These are phyloP conservation scores for Ptilodon capucinus DNA, from an alignment of 2,888 invertebrate genomes.

Conservation along the genomic window DNA sequence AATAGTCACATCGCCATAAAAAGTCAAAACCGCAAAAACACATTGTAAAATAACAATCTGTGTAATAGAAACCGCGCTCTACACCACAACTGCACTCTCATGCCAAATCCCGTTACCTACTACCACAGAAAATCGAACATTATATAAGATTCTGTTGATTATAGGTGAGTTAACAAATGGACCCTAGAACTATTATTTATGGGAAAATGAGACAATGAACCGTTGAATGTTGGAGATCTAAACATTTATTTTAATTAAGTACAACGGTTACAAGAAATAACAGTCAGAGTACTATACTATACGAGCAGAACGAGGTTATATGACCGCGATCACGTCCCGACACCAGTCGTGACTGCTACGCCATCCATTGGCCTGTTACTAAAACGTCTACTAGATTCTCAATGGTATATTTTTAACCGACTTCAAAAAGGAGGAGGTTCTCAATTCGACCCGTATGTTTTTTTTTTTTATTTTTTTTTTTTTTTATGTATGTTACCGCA, in stretches of 20 bases:
- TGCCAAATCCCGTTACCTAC: slow-evolving; percentile 51
- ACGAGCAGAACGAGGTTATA: slow-evolving; percentile 41
- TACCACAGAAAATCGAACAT: slow-evolving; percentile 24
- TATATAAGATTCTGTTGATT: not conserved
- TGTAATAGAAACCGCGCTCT: slow-evolving; percentile 17
- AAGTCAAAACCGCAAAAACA: not conserved
- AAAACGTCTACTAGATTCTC: no score
- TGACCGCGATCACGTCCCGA: slow-evolving; percentile 53
- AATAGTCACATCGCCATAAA: slow-evolving; percentile 1
- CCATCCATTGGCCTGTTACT: slow-evolving; percentile 15
- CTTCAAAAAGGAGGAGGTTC: no score
- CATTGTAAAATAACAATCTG: not conserved
- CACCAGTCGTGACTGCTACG: slow-evolving; percentile 42
- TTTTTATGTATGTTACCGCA: no score
- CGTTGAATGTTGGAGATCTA: slow-evolving; percentile 15
- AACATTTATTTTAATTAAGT: slow-evolving; percentile 31
- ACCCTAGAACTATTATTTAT: not conserved
- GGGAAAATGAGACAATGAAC: slow-evolving; percentile 11
- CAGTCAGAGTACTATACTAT: slow-evolving; percentile 32
- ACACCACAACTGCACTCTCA: slow-evolving; percentile 36
- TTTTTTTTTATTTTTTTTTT: no score
- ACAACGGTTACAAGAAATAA: slow-evolving; percentile 36
- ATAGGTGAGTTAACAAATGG: not conserved
- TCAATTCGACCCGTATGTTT: no score
- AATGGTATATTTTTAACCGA: no score